Evolutionary conservation across 2,797 vertebrate genomes (phyloP), one percentile per base, ranked within the genome.

Genomic region (Danio albolineatus): DNA sequence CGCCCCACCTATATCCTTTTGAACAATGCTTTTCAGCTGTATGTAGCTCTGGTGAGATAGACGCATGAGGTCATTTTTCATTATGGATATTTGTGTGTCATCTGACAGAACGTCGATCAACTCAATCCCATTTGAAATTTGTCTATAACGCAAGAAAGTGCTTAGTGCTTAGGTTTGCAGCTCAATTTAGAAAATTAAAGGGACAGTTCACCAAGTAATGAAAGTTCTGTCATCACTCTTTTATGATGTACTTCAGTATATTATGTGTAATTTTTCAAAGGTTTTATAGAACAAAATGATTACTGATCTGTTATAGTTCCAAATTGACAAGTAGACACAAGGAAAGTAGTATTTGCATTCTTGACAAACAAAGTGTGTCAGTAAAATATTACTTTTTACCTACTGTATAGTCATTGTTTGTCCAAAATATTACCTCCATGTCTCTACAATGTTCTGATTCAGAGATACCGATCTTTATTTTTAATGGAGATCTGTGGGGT

Each of bases 51-150:
- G 7, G n/a, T 41, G 51, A 53, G 38, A 51, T 53, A 36, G 44
- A 61, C 14, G 21, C 46, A 14, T 46, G 61, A 39, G n/a, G 43
- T 78, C 64, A 48, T 78, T 69, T 69, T 57, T 59, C 64, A 44
- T 70, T 62, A 78, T 71, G 19, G 54, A 78, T 53, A 51, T 53
- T 78, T 71, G 46, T 62, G 44, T 71, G 44, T 12, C 6, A 16
- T 44, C 19, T 60, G 53, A 73, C 10, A 0, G 41, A 60, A 60
- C 59, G 41, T 46, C 43, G 13, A 73, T 59, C 41, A 60, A 46
- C 59, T 48, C 57, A 39, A 61, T 74, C 57, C 44, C 56, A 61
- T 61, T 21, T 60, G 17, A 43, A 49, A 70, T 60, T 10, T 43
- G 53, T 70, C 43, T 60, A 60, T 57, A 57, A 67, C 67, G 41